Conservation (phyloP, 1,140 invertebrate genomes). For the Cotesia typhae region DNA sequence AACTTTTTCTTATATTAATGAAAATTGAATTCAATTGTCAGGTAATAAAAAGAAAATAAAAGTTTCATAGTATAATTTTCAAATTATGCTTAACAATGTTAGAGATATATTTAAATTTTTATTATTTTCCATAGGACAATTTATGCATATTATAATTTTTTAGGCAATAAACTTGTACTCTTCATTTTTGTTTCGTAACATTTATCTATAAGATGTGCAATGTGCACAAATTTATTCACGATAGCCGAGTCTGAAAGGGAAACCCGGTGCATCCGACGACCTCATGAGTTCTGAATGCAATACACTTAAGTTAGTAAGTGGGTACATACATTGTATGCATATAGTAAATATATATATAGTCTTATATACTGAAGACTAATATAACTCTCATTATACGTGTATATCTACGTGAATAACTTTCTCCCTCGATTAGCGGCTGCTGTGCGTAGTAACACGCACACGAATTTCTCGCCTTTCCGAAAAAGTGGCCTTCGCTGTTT, state of each 20-base stretch:
- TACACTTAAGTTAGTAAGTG: constrained; percentile 13
- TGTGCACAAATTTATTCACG: neutral
- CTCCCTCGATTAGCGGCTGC: constrained; percentile 36
- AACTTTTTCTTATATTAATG: too few species aligned
- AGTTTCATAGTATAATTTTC: too few species aligned
- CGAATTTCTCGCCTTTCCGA: constrained; percentile 38
- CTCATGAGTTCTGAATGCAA: constrained; percentile 31
- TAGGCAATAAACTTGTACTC: neutral
- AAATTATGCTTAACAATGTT: too few species aligned
- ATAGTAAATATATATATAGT: neutral
- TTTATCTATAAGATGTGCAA: constrained; percentile 4
- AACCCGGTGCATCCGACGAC: constrained; percentile 29
- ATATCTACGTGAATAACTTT: constrained; percentile 31
- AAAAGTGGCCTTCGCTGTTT: constrained; percentile 30
- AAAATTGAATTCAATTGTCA: too few species aligned
- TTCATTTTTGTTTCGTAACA: constrained; percentile 9
- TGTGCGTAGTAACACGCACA: constrained; percentile 35
- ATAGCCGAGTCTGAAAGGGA: constrained; percentile 33
- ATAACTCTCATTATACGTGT: neutral
- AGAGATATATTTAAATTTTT: too few species aligned
- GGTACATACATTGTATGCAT: constrained; percentile 6
- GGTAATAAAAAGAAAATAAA: too few species aligned
- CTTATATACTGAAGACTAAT: neutral
- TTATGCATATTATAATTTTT: too few species aligned
- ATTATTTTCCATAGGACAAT: too few species aligned